Percentiles rank a stretch among this genome's conserved stretches.
These are phyloP conservation scores for Hippocampus mohnikei DNA, from an alignment of 2,113 vertebrate species.

Conservation along the genomic window DNA sequence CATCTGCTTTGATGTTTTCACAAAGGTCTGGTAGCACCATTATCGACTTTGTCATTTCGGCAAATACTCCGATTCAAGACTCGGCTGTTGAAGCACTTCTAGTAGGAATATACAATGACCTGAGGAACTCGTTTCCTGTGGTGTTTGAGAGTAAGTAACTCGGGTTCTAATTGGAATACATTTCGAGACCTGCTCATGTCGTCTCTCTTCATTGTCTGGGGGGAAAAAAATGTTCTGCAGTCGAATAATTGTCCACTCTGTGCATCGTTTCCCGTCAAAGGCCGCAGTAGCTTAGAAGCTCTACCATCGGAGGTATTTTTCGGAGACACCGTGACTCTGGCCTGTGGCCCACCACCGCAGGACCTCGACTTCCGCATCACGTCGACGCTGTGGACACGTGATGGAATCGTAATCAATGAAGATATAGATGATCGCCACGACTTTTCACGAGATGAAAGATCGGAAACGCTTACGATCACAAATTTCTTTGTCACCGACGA, in stretches of 20 bases:
- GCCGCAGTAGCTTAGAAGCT: fast-evolving
- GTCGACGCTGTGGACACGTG: conserved; percentile 11
- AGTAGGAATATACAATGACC: neutral
- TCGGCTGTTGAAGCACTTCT: fast-evolving
- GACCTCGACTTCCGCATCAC: neutral
- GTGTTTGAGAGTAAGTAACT: conserved; percentile 18
- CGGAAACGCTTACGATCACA: neutral
- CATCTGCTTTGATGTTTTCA: neutral
- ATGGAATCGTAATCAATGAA: fast-evolving
- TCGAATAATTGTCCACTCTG: neutral
- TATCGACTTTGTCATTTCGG: neutral
- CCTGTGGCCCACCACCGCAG: conserved; percentile 11
- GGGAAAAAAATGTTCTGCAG: neutral
- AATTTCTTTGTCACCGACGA: neutral
- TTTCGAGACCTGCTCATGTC: neutral
- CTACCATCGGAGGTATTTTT: neutral
- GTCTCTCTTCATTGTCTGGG: neutral
- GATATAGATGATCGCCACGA: neutral
- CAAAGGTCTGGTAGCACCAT: conserved; percentile 50
- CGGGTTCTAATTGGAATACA: neutral
- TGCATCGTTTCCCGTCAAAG: conserved; percentile 20
- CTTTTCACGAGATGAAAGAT: fast-evolving
- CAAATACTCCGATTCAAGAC: neutral
- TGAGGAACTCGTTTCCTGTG: neutral
- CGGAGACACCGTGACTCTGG: fast-evolving